Conservation (phyloP, 2,888 invertebrate species). For the Barypeithes pellucidus region DNA sequence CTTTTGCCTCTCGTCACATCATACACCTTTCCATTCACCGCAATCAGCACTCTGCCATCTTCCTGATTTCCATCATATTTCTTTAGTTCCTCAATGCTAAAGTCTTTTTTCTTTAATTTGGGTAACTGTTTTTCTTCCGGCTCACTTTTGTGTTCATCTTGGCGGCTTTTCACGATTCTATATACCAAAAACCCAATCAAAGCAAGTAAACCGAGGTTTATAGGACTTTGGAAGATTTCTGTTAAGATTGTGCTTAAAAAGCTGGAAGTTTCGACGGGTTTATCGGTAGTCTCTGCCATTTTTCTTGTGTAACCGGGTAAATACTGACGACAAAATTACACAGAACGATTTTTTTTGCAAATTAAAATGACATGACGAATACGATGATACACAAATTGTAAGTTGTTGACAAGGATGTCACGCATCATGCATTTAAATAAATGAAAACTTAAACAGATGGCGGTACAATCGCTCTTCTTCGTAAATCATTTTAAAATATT, state of each 20-base stretch:
- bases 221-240: constrained; percentile 80
- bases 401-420: constrained; percentile 10
- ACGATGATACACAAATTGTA: constrained; percentile 21
- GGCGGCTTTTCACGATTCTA: constrained; percentile 79
- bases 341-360: constrained; percentile 27
- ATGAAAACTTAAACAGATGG: neutral
- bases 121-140: constrained; percentile 73
- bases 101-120: constrained; percentile 90
- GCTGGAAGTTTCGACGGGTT: constrained; percentile 58
- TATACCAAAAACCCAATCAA: constrained; percentile 82
- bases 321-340: constrained; percentile 24
- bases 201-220: constrained; percentile 80
- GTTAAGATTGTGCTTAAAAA: constrained; percentile 71
- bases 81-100: constrained; percentile 89
- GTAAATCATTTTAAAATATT: too few relatives aligned
- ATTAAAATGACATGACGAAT: constrained; percentile 46
- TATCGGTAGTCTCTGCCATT: constrained; percentile 66
- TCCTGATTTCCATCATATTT: constrained; percentile 84
- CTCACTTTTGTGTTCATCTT: constrained; percentile 56
- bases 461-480: neutral
- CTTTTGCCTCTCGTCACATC: constrained; percentile 93
- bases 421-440: neutral
- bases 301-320: constrained; percentile 23
- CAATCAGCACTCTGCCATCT: constrained; percentile 92
- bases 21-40: constrained; percentile 95